Base-by-base conservation (phyloP, 2,113 vertebrate species). In the Geococcyx californianus region DNA sequence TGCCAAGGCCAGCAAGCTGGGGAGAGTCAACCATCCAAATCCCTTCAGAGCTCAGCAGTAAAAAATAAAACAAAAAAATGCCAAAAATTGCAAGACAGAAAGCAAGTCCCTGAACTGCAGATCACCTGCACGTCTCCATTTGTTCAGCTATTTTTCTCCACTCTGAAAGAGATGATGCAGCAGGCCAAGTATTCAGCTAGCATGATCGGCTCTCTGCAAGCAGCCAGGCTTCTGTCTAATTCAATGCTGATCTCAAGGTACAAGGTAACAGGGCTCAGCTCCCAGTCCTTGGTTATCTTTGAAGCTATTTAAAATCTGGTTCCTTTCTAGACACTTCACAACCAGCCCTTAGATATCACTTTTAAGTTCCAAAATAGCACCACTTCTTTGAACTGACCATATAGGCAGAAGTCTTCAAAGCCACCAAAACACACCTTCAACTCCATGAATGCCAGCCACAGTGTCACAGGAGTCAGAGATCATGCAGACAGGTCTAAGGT, bases 11-110 rank as follows among this genome's bases (percentile, higher is more conserved):
- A 91, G 73, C 74, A 45, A 44, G 18, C 38, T 69, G 63, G 51
- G 75, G 42, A 70, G 42, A 90, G 68, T 66, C 94, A 88, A 93
- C 84, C 24, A 89, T 58, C 38, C 42, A 82, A 97, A 72, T 77
- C 84, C 38, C 49, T 74, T 76, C 86, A 51, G 78, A 88, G 49
- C 74, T 73, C 91, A 77, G 81, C 33, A 49, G 60, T 31, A n/a
- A 90, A 84, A 87, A 82, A 84, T 18, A 76, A 77, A 78, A 78
- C 13, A 58, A 74, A 67, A 74, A 29, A 23, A 13, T 6, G 16
- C 58, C 54, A 28, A 78, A 79, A 54, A 6, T 8, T 16, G 58
- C 29, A 38, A 52, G 47, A 87, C 11, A 85, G 45, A 74, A 77
- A 78, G 52, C 23, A 82, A 93, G 52, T 31, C 64, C 51, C 91